phyloP scores from a whole-genome alignment of 2,888 invertebrate species.

The Euspilapteryx auroguttella region DNA sequence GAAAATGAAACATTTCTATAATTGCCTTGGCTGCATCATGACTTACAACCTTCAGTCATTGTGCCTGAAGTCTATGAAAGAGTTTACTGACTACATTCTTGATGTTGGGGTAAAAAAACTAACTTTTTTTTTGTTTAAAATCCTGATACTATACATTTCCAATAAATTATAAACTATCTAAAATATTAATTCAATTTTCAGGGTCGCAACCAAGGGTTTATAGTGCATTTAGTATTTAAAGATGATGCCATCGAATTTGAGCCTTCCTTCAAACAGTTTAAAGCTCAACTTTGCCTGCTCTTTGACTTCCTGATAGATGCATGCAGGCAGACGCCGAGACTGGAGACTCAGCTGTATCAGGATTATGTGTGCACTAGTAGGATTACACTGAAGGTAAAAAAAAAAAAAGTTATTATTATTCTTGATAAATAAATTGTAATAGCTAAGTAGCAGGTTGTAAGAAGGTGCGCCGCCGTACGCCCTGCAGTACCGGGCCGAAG shows the following conservation, averaged over 20 bases:
- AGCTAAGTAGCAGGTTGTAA: too few species aligned
- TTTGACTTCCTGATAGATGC: slow-evolving; percentile 77
- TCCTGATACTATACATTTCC: slow-evolving; percentile 3
- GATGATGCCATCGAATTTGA: slow-evolving; percentile 69
- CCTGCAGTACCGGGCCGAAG: too few species aligned
- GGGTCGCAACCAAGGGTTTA: slow-evolving; percentile 71
- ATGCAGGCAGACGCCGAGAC: slow-evolving; percentile 70
- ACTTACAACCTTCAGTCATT: slow-evolving; percentile 82
- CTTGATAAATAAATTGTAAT: too few species aligned
- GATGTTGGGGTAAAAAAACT: slow-evolving; percentile 68
- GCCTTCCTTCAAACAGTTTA: slow-evolving; percentile 75
- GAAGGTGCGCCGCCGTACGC: too few species aligned
- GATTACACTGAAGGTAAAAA: slow-evolving; percentile 26
- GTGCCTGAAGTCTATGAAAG: slow-evolving; percentile 76
- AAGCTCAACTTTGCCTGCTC: slow-evolving; percentile 67
- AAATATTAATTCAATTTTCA: too few species aligned
- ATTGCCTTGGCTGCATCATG: slow-evolving; percentile 86
- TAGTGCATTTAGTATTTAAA: slow-evolving; percentile 60
- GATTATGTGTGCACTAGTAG: slow-evolving; percentile 44
- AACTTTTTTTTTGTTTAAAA: slow-evolving; percentile 3
- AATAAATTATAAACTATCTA: neutral
- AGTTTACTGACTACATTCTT: slow-evolving; percentile 76
- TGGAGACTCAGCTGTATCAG: slow-evolving; percentile 78
- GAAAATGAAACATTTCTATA: slow-evolving; percentile 76
- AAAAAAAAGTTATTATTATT: too few species aligned